These are phyloP conservation scores for Caenorhabditis wallacei DNA, from an alignment of 2,888 invertebrate species.

Conservation along the genomic window DNA sequence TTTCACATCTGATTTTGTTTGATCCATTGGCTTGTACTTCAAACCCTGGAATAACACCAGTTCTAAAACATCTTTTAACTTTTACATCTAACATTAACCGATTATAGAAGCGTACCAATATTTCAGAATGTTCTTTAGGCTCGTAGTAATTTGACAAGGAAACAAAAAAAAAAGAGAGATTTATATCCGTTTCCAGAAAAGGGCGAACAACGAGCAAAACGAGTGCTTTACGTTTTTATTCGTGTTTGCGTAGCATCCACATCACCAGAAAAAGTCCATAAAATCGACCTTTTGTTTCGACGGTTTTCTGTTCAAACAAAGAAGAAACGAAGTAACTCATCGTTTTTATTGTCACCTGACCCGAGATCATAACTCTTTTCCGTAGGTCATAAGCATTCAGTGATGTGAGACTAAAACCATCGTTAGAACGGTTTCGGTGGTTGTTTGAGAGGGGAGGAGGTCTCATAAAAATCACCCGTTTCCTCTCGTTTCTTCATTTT, in stretches of 20 bases:
- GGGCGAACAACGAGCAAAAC: constrained; percentile 37
- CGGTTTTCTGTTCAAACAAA: constrained; percentile 10
- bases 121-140: constrained; percentile 33
- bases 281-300: constrained; percentile 14
- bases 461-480: constrained; percentile 49
- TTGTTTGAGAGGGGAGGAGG: background rate
- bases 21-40: too few species aligned
- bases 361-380: constrained; percentile 15
- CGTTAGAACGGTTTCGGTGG: constrained; percentile 31
- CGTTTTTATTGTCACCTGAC: constrained; percentile 18
- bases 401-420: constrained; percentile 46
- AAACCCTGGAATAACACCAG: too few species aligned
- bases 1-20: too few species aligned
- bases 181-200: constrained; percentile 51
- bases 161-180: constrained; percentile 24
- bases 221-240: constrained; percentile 54
- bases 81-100: too few species aligned
- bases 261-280: constrained; percentile 54
- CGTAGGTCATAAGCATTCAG: constrained; percentile 22
- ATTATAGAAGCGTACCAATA: constrained; percentile 14
- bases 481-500: constrained; percentile 7
- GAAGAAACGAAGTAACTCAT: background rate
- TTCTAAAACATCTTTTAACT: too few species aligned
- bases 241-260: constrained; percentile 43
- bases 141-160: constrained; percentile 14